Conservation (phyloP, 2,113 vertebrate species). For the Nycticryphes semicollaris region DNA sequence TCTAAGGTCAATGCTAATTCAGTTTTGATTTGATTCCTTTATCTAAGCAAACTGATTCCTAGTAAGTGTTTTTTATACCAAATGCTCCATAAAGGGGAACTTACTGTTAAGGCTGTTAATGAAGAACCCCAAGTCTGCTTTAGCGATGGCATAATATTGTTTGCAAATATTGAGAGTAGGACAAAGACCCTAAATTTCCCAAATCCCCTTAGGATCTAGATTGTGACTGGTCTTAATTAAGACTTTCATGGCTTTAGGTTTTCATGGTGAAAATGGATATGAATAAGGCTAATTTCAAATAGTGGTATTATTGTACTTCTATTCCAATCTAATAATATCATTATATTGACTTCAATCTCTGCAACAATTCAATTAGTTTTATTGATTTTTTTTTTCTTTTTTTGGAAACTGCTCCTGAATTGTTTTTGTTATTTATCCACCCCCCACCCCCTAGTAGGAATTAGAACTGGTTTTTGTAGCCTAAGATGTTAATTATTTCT, state of each 20-base stretch:
- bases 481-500: background rate
- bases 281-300: background rate
- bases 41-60: background rate
- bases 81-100: background rate
- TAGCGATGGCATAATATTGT: background rate
- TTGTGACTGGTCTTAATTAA: background rate
- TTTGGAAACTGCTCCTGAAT: background rate
- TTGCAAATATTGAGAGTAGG: background rate
- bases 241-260: background rate
- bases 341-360: background rate
- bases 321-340: background rate
- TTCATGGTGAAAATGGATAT: background rate
- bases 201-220: background rate
- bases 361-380: background rate
- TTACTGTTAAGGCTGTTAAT: background rate
- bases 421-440: too few relatives aligned
- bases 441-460: background rate
- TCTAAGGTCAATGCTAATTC: conserved; percentile 7
- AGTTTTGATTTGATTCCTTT: conserved; percentile 34
- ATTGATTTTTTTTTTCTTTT: background rate
- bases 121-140: background rate
- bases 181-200: background rate
- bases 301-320: background rate
- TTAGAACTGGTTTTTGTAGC: background rate
- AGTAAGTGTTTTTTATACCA: background rate